These are phyloP conservation scores for Pangasius krempfi DNA, from an alignment of 2,797 vertebrate genomes.

Conservation along the genomic window DNA sequence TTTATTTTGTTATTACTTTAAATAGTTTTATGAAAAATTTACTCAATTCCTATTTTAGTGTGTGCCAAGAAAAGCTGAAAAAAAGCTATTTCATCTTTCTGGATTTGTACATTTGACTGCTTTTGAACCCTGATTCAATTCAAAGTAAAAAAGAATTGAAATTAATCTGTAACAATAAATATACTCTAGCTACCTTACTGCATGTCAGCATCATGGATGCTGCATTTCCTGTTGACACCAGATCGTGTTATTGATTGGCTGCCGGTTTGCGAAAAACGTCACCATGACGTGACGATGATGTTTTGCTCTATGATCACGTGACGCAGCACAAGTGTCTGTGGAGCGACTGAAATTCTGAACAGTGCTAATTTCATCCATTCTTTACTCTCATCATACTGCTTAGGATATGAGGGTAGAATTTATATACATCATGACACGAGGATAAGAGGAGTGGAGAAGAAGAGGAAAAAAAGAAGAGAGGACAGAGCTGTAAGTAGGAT, in stretches of 20 bases:
- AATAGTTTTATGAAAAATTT: not conserved
- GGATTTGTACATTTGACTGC: not conserved
- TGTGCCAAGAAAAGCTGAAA: not conserved
- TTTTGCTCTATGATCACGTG: not conserved
- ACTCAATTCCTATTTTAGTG: not conserved
- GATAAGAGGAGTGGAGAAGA: conserved; percentile 37
- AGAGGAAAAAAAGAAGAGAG: conserved; percentile 21
- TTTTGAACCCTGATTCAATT: not conserved
- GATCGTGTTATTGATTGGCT: not conserved
- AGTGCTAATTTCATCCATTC: not conserved
- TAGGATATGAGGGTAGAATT: not conserved
- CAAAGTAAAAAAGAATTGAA: not conserved
- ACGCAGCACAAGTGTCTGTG: not conserved
- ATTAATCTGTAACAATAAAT: not conserved
- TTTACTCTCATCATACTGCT: not conserved
- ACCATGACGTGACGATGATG: no score
- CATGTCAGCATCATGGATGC: not conserved
- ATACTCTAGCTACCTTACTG: not conserved
- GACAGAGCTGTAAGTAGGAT: conserved; percentile 21
- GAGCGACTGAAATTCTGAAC: not conserved
- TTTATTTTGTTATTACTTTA: not conserved
- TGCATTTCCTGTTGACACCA: not conserved
- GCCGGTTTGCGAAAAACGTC: no score
- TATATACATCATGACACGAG: not conserved
- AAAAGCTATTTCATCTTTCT: not conserved